Percentiles rank a stretch among this genome's conserved stretches.
phyloP scores from a whole-genome alignment of 23 tunicate genomes.

The Pegea sp. region DNA sequence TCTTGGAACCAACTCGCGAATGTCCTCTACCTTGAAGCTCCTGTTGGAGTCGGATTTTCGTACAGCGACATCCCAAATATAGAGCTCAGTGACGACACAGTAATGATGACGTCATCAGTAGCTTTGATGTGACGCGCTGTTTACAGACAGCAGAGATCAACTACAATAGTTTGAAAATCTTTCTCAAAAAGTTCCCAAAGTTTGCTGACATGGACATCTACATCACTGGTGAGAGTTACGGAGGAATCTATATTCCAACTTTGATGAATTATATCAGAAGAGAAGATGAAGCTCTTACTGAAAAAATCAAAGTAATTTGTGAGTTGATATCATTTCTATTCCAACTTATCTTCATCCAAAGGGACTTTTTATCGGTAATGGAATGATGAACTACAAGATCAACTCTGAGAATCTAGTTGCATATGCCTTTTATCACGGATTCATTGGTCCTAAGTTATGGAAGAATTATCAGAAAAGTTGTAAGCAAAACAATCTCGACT shows the following conservation, averaged over 20 bases:
- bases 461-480: conserved; percentile 11
- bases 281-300: too few relatives aligned
- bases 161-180: neutral
- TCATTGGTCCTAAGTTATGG: conserved; percentile 23
- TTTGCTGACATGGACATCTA: neutral
- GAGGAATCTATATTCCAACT: conserved; percentile 2
- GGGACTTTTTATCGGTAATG: conserved; percentile 63
- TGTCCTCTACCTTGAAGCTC: conserved; percentile 54
- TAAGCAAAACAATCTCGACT: too few relatives aligned
- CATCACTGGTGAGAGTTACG: conserved; percentile 1
- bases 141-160: too few relatives aligned
- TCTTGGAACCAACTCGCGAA: conserved; percentile 66
- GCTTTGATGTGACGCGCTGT: too few relatives aligned
- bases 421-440: conserved; percentile 50
- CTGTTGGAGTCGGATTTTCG: conserved; percentile 70
- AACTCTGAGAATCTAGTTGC: conserved; percentile 16
- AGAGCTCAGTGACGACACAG: conserved; percentile 10
- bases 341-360: too few relatives aligned
- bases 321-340: too few relatives aligned
- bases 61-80: conserved; percentile 1
- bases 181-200: conserved; percentile 2
- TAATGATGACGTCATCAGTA: too few relatives aligned
- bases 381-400: conserved; percentile 7
- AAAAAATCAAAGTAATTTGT: too few relatives aligned
- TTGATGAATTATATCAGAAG: neutral